These are phyloP conservation scores for Corythaeola cristata DNA, from an alignment of 2,113 vertebrate genomes.

Conservation along the genomic window DNA sequence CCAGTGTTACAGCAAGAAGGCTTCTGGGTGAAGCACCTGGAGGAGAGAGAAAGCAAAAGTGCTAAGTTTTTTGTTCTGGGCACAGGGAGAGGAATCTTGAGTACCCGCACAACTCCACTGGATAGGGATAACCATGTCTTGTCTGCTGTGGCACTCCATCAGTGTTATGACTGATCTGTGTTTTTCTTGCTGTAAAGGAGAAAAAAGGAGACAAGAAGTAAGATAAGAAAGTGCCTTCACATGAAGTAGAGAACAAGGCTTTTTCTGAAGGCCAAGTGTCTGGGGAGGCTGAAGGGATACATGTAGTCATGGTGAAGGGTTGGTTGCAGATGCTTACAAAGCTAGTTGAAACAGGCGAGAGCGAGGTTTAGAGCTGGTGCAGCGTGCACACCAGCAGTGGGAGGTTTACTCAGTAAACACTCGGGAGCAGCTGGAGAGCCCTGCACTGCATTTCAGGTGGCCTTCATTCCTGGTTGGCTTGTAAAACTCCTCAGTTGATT, in stretches of 20 bases:
- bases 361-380: not conserved
- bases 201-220: not conserved
- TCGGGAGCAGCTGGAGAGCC: not conserved
- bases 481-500: not conserved
- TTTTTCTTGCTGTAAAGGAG: not conserved
- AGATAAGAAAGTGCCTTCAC: not conserved
- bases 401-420: not conserved
- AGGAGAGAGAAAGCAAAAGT: not conserved
- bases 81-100: not conserved
- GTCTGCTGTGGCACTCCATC: fast-evolving
- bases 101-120: not conserved
- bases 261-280: not conserved
- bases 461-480: not conserved
- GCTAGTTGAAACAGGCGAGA: not conserved
- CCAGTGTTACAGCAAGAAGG: not conserved
- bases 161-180: not conserved
- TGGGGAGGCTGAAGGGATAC: not conserved
- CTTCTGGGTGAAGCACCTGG: not conserved
- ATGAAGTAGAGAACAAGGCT: not conserved
- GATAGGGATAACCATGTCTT: not conserved
- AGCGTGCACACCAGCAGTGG: not conserved
- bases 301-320: not conserved
- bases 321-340: not conserved
- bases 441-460: not conserved
- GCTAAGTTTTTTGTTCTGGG: not conserved